Conservation (phyloP, 1,140 invertebrate genomes). For the Hylyphantes graminicola region DNA sequence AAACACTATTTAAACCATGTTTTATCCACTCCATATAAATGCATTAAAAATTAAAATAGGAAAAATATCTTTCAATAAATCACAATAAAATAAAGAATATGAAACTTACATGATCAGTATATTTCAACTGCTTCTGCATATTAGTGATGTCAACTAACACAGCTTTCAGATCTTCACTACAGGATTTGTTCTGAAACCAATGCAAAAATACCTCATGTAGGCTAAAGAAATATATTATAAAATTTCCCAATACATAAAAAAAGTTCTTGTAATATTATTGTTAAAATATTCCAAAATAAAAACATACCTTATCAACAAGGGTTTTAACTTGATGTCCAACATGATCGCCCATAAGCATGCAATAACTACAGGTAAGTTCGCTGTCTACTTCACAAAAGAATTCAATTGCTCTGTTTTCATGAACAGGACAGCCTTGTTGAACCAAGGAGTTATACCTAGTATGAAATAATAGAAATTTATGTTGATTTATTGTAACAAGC, state of each 20-base stretch:
- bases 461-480: neutral
- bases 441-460: conserved; percentile 51
- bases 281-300: neutral
- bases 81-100: neutral
- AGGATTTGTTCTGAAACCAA: conserved; percentile 53
- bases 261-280: neutral
- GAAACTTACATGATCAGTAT: conserved; percentile 53
- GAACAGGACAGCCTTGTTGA: conserved; percentile 48
- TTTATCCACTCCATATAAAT: no score
- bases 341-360: conserved; percentile 48
- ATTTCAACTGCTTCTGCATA: conserved; percentile 26
- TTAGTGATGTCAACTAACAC: conserved; percentile 10
- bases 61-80: neutral
- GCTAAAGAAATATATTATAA: neutral
- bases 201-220: neutral
- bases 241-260: neutral
- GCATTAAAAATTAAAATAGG: no score
- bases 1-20: no score
- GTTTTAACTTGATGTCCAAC: conserved; percentile 53
- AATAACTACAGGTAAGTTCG: conserved; percentile 52
- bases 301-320: conserved; percentile 52
- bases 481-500: neutral
- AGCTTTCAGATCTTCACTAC: conserved; percentile 34
- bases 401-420: conserved; percentile 51
- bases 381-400: conserved; percentile 59